Evolutionary conservation across 30 jellyfish, hydroid and myxozoan genomes (phyloP), one percentile per base, ranked within the genome.

Genomic region (Aurelia aurita complex sp. Pacific): DNA sequence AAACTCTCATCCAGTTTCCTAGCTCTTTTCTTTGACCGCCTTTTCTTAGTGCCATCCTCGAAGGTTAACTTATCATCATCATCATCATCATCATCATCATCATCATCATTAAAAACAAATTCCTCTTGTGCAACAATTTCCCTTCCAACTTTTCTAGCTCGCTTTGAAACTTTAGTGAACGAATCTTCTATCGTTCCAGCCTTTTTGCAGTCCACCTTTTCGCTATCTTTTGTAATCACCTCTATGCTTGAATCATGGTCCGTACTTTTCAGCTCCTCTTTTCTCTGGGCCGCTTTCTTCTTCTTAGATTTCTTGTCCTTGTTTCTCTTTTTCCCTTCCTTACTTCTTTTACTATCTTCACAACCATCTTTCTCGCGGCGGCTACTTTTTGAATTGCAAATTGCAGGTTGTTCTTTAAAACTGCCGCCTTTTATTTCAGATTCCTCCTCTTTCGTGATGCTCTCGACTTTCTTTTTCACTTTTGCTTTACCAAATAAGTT

Each of bases 401-500:
- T 40, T 0, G 9, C 52, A 40, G 52, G 10, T 60, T 33, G 69
- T 14, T 60, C 69, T 19, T 60, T 60, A 1, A 16, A 16, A 60
- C 32, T 3, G 4, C 32, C 13, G 16, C 32, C 8, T 3, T 60
- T 7, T 7, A 0, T 19, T 19, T 16, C 32, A 19, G 32, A 14
- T 60, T 60, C 69, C 19, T 15, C 7, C 1, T 14, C 69, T 5
- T 5, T 60, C 32, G 19, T 1, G 7, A 60, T 60, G 19, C 32
- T 14, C 4, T 60, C 69, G 0, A 14, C 32, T 14, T 16, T 19
- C 69, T 60, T 60, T 19, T 60, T 60, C 6, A 10, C 9, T 69
- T n/a, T 69, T 19, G 80, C 88, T 50, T 64, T 79, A 10, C 36
- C 62, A 64, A 65, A 79, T 79, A 79, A 54, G 16, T 12, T 82